Conservation (phyloP, 2,113 vertebrate genomes). For the Telmatochromis sp. region DNA sequence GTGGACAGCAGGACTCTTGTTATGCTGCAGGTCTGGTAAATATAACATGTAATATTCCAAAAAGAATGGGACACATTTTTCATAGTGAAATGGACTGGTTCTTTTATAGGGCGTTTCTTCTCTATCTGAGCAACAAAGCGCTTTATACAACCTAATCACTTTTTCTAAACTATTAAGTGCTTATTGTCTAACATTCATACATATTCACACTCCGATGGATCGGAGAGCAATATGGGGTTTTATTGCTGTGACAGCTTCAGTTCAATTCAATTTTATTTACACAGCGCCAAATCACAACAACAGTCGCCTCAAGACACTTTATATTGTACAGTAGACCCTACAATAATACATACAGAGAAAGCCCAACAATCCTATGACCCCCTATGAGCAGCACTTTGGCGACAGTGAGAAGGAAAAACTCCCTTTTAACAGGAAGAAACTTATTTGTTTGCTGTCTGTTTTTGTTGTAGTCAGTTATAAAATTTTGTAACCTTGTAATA, state of each 20-base stretch:
- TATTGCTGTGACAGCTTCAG: not conserved
- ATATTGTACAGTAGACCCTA: not conserved
- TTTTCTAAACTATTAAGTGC: not conserved
- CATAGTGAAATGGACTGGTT: not conserved
- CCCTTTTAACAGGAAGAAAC: not conserved
- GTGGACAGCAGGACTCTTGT: not conserved
- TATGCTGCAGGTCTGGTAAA: not conserved
- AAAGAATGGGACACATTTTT: not conserved
- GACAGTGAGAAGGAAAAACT: not conserved
- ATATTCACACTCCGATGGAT: not conserved
- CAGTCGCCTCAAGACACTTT: not conserved
- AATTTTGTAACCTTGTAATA: not conserved
- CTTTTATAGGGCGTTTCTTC: not conserved
- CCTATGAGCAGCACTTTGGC: not conserved
- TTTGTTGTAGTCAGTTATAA: not conserved
- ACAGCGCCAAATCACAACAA: not conserved
- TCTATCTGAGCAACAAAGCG: not conserved
- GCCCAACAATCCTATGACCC: not conserved
- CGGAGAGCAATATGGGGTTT: not conserved
- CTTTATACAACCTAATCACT: not conserved
- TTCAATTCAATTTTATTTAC: not conserved
- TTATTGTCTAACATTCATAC: not conserved
- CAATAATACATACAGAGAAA: not conserved
- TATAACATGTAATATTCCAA: not conserved
- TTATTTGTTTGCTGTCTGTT: not conserved